Evolutionary conservation across 1,140 invertebrate species (phyloP).

Genomic region (Tetragonula clypearis): DNA sequence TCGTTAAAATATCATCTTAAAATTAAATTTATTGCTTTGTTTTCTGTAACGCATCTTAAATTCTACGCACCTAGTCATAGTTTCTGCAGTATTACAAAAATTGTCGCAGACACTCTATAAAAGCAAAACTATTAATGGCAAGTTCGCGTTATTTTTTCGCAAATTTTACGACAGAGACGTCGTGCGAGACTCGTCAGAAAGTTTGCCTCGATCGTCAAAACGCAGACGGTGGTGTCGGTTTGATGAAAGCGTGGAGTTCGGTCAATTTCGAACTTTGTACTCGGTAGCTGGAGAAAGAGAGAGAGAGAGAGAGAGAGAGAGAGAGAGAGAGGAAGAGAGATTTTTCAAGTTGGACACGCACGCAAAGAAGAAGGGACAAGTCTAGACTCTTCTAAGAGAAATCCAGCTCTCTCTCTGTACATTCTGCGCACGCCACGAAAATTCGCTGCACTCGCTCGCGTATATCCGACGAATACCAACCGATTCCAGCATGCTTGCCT

Average conservation of each 20-base stretch:
- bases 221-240: not conserved
- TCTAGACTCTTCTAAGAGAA: not conserved
- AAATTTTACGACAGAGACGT: no score
- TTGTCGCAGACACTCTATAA: no score
- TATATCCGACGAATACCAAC: not conserved
- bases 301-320: no score
- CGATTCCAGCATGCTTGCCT: not conserved
- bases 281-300: not conserved
- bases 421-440: not conserved
- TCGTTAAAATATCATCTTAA: no score
- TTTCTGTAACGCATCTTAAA: no score
- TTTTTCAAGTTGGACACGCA: conserved; percentile 1
- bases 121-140: no score
- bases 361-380: not conserved
- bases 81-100: no score
- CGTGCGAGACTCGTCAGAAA: not conserved
- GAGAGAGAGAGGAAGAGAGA: not conserved
- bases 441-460: not conserved
- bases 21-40: no score
- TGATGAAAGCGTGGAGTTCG: not conserved
- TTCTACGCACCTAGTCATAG: no score
- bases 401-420: not conserved
- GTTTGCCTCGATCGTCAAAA: not conserved
- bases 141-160: no score
- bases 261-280: not conserved